A percentile compares a stretch with the other conserved stretches of the same genome.
Evolutionary conservation across 2,797 vertebrate species (phyloP).

Genomic region (Hybognathus amarus): DNA sequence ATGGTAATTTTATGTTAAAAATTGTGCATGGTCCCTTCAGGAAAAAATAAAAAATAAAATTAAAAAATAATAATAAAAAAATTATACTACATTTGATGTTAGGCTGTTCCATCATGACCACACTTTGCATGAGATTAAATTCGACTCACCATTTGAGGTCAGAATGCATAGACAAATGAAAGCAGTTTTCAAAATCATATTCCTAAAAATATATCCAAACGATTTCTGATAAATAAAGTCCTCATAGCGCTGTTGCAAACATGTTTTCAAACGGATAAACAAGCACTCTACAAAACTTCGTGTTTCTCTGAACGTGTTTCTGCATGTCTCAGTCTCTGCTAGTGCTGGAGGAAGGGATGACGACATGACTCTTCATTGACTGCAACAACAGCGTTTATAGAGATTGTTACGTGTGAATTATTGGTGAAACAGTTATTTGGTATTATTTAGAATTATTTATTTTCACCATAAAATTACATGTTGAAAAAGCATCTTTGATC

Average conservation of each 20-base stretch:
- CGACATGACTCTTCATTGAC: no score
- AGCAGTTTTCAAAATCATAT: neutral
- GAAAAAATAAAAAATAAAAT: no score
- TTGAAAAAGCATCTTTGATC: neutral
- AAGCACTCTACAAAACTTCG: fast-evolving
- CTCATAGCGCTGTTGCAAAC: neutral
- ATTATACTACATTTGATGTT: no score
- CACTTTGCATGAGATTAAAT: neutral
- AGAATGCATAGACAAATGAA: neutral
- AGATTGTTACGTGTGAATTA: no score
- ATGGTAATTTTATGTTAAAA: no score
- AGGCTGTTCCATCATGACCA: fast-evolving
- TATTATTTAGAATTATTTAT: neutral
- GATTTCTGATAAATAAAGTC: neutral
- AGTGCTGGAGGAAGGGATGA: neutral
- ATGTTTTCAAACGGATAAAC: neutral
- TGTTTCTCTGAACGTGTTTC: no score
- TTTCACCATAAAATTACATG: neutral
- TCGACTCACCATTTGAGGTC: neutral
- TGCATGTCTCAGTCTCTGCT: no score
- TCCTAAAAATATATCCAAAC: neutral
- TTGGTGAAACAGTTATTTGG: no score
- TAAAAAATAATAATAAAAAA: no score
- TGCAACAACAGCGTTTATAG: no score
- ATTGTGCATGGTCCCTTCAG: no score